These are phyloP conservation scores for Mormyrus lacerda DNA, from an alignment of 2,113 vertebrate species.

Conservation along the genomic window DNA sequence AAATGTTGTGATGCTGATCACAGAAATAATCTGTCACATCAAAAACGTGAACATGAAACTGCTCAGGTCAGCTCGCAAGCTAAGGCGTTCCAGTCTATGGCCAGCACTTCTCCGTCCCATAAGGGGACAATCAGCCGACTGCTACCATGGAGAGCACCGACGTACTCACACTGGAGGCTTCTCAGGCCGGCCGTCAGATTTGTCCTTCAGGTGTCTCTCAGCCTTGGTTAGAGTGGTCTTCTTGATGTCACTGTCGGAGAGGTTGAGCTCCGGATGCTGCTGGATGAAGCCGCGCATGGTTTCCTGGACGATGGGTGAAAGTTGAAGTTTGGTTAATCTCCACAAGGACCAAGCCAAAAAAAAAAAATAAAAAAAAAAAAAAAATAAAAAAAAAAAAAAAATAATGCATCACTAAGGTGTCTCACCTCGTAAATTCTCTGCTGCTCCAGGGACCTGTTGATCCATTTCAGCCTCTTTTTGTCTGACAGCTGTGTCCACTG, in stretches of 20 bases:
- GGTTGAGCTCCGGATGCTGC: constrained; percentile 90
- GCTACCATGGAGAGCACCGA: not conserved
- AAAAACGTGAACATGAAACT: not conserved
- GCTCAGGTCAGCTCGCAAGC: not conserved
- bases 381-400: not conserved
- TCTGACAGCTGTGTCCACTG: constrained; percentile 97
- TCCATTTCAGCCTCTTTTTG: constrained; percentile 99
- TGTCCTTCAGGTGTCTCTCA: constrained; percentile 93
- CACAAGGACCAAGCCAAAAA: not conserved
- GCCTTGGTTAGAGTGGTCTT: constrained; percentile 96
- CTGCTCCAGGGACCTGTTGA: constrained; percentile 92
- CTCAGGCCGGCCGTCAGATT: constrained; percentile 89
- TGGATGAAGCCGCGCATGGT: constrained; percentile 87
- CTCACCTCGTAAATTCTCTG: constrained; percentile 87
- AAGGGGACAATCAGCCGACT: not conserved
- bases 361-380: too few relatives aligned
- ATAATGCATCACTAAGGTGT: not conserved
- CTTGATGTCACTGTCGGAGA: constrained; percentile 75
- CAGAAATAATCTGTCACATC: too few relatives aligned
- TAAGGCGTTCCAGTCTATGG: not conserved
- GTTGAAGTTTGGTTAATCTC: not conserved
- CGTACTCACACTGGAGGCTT: constrained; percentile 88
- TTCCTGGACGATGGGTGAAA: constrained; percentile 53
- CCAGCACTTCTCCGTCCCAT: not conserved
- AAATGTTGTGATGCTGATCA: too few relatives aligned